These are phyloP conservation scores for Halichondria panicea DNA, from an alignment of 37 sponge, comb jelly and placozoan genomes.

Conservation along the genomic window DNA sequence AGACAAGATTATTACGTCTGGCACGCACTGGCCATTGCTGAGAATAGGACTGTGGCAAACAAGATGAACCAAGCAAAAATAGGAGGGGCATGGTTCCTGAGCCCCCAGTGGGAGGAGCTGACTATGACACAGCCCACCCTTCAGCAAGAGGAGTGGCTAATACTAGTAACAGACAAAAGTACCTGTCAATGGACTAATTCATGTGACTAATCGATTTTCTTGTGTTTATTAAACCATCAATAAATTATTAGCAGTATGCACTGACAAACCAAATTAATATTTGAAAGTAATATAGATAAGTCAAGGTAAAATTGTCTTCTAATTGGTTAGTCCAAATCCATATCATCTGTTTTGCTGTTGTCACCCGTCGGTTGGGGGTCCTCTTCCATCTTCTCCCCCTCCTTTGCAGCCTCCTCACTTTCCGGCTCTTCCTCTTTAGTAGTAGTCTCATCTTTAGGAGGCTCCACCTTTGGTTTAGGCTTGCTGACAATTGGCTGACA, in stretches of 20 bases:
- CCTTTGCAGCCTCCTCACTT: not conserved
- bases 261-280: too few relatives aligned
- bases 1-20: conserved; percentile 37
- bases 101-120: conserved; percentile 8
- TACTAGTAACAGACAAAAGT: too few relatives aligned
- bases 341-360: conserved; percentile 9
- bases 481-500: conserved; percentile 91
- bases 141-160: too few relatives aligned
- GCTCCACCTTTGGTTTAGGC: conserved; percentile 96
- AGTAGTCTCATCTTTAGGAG: conserved; percentile 71
- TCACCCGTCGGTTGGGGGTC: not conserved
- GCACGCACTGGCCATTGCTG: conserved; percentile 40
- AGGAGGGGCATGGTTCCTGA: conserved; percentile 42
- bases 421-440: not conserved
- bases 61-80: conserved; percentile 36
- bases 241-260: too few relatives aligned
- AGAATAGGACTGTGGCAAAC: conserved; percentile 40
- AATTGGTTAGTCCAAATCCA: conserved; percentile 25
- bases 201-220: too few relatives aligned
- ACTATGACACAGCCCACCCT: too few relatives aligned
- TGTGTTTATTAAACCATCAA: too few relatives aligned
- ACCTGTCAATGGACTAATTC: too few relatives aligned
- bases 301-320: too few relatives aligned
- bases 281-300: too few relatives aligned
- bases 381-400: conserved; percentile 10